These are phyloP conservation scores for Seriola dumerili DNA, from an alignment of 2,113 vertebrate species.

Conservation along the genomic window DNA sequence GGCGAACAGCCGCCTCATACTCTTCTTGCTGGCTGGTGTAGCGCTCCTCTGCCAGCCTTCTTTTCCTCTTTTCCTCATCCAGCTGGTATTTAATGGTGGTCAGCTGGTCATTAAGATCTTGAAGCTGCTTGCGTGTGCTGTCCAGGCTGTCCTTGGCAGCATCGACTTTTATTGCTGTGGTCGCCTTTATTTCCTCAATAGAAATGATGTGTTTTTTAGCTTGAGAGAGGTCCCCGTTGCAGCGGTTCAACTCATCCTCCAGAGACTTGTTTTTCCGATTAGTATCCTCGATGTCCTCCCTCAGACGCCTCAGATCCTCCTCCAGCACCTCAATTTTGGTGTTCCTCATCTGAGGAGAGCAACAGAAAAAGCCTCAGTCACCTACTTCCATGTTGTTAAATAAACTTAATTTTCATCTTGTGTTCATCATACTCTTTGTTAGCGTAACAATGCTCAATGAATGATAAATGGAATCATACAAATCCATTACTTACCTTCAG, in stretches of 20 bases:
- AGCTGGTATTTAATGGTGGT: constrained; percentile 90
- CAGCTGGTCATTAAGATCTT: constrained; percentile 92
- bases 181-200: constrained; percentile 90
- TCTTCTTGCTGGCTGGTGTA: constrained; percentile 94
- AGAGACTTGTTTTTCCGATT: constrained; percentile 90
- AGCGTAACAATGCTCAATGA: background rate
- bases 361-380: constrained; percentile 33
- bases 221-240: constrained; percentile 88
- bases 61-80: constrained; percentile 95
- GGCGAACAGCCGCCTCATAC: constrained; percentile 90
- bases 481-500: constrained; percentile 88
- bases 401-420: background rate
- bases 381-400: background rate
- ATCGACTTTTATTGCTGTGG: constrained; percentile 85
- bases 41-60: constrained; percentile 92
- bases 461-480: background rate
- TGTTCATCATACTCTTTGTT: background rate
- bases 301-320: constrained; percentile 91
- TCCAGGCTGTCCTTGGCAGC: constrained; percentile 90
- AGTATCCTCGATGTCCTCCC: constrained; percentile 89
- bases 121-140: constrained; percentile 89
- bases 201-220: constrained; percentile 89
- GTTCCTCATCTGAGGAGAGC: constrained; percentile 90
- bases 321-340: constrained; percentile 95
- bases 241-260: constrained; percentile 90